These are phyloP conservation scores for Synanthedon vespiformis DNA, from an alignment of 2,888 invertebrate genomes.

Conservation along the genomic window DNA sequence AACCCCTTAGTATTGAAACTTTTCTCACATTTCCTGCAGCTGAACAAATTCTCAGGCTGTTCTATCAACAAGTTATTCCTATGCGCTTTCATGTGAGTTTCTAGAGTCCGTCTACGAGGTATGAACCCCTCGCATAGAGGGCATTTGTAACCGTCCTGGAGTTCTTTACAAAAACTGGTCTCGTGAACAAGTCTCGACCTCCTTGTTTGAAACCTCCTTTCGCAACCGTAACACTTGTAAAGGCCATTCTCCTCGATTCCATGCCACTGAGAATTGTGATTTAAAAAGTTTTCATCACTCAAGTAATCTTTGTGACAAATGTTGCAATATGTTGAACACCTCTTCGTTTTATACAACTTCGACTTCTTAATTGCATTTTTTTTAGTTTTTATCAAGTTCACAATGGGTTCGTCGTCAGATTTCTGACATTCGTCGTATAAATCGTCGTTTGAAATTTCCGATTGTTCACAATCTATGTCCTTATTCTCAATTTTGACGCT, in stretches of 20 bases:
- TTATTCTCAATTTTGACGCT: slow-evolving; percentile 13
- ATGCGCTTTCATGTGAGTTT: slow-evolving; percentile 42
- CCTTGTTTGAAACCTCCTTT: slow-evolving; percentile 34
- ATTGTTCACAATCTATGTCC: slow-evolving; percentile 2
- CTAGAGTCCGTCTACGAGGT: slow-evolving; percentile 35
- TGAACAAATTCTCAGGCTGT: slow-evolving; percentile 36
- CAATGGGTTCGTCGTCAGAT: slow-evolving; percentile 8
- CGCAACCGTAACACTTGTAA: slow-evolving; percentile 54
- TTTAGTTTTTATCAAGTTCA: neutral
- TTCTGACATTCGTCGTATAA: slow-evolving; percentile 9
- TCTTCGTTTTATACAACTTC: slow-evolving; percentile 19
- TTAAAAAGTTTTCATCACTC: slow-evolving; percentile 16
- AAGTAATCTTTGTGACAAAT: slow-evolving; percentile 37
- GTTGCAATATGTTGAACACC: slow-evolving; percentile 35
- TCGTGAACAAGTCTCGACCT: slow-evolving; percentile 41
- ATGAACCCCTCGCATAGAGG: slow-evolving; percentile 32
- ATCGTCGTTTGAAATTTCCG: slow-evolving; percentile 8
- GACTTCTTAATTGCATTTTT: slow-evolving; percentile 7
- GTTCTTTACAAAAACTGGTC: slow-evolving; percentile 36
- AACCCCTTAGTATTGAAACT: slow-evolving; percentile 31
- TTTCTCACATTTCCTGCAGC: slow-evolving; percentile 38
- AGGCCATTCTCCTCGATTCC: slow-evolving; percentile 32
- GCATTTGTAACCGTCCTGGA: slow-evolving; percentile 51
- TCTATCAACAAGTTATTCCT: slow-evolving; percentile 25
- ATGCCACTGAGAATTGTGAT: slow-evolving; percentile 37